These are phyloP conservation scores for Shargacucullia verbasci DNA, from an alignment of 2,888 invertebrate species.

Conservation along the genomic window DNA sequence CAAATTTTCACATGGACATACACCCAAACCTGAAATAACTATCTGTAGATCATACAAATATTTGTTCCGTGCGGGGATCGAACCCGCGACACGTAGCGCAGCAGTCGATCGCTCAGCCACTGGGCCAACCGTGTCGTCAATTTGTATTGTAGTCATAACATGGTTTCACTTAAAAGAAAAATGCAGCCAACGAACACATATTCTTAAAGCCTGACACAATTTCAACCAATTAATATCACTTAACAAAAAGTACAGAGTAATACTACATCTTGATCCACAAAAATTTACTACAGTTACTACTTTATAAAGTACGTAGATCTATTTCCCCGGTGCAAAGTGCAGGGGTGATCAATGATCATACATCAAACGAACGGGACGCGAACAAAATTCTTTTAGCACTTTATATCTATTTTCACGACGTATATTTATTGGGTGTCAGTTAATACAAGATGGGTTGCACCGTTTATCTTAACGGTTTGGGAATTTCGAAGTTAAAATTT, in stretches of 20 bases:
- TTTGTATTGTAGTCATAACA: no score
- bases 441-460: conserved; percentile 51
- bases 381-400: conserved; percentile 60
- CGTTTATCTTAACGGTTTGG: conserved; percentile 35
- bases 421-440: conserved; percentile 58
- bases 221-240: neutral
- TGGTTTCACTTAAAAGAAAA: no score
- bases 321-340: conserved; percentile 54
- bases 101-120: no score
- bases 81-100: no score
- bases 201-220: no score
- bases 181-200: no score
- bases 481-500: conserved; percentile 23
- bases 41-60: no score
- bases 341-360: conserved; percentile 58
- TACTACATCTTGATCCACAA: conserved; percentile 14
- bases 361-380: conserved; percentile 52
- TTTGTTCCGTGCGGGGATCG: no score
- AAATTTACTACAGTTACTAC: conserved; percentile 18
- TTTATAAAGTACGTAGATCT: conserved; percentile 42
- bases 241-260: neutral
- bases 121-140: no score
- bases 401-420: conserved; percentile 60
- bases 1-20: no score
- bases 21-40: no score